Base-by-base conservation (phyloP, 2,797 vertebrate species). In the Danio tinwini region DNA sequence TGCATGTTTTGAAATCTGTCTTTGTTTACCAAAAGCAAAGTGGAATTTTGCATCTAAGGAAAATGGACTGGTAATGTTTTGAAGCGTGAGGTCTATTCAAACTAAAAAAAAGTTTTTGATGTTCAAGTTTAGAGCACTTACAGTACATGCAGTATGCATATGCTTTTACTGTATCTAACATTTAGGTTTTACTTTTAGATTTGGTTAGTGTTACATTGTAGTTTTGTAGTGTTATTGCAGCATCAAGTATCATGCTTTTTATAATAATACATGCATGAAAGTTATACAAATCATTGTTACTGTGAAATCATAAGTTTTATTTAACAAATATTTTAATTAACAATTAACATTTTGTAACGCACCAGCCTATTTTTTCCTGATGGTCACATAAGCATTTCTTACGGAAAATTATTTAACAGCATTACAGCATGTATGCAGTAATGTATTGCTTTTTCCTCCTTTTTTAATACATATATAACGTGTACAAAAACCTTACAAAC, bases 1-100 rank as follows among this genome's bases (percentile, higher is more conserved):
- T 78, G 17, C 3, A 9, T 37, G 17, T 29, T 45, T 44, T 21
- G 14, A 79, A 65, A 73, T 55, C 19, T 55, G 19, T 64, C 50
- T 79, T 17, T 64, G 53, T 77, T 59, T 7, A 0, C 14, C 47
- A 21, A 59, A 78, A 7, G 19, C 58, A 50, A 10, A 50, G 29
- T 40, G 56, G 7, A 74, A 52, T 52, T 47, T 61, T 13, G 37
- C 52, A 56, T 14, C 63, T 47, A 17, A 39, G 9, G 21, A 52
- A 37, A 69, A 69, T 52, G 14, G 47, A 39, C 67, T 17, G 14
- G n/a, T 70, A 17, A 55, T 55, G 68, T 42, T 16, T 17, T n/a
- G 16, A 55, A 11, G 68, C 2, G 7, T 67, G 21, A 14, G 19
- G 12, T 6, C 49, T 70, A 53, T 40, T 53, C 29, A 70, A 53